Conservation (phyloP, 2,888 invertebrate genomes). For the Eubasilissa splendida region DNA sequence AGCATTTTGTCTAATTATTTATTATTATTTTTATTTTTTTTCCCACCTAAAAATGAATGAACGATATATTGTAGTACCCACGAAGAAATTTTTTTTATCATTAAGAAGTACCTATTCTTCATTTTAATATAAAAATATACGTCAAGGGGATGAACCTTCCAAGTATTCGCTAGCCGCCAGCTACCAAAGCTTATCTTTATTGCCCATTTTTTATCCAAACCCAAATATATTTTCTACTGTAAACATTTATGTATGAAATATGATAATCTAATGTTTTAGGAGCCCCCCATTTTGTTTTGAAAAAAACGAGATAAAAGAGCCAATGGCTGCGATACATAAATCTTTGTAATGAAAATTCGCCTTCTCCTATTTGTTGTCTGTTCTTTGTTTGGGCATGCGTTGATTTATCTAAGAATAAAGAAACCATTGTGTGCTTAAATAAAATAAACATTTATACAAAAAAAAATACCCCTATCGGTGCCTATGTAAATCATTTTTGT, state of each 20-base stretch:
- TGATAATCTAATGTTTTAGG: slow-evolving; percentile 51
- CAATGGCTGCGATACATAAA: slow-evolving; percentile 10
- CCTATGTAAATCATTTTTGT: too few relatives aligned
- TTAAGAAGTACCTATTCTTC: background rate
- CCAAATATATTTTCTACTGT: slow-evolving; percentile 34
- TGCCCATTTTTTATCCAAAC: slow-evolving; percentile 20
- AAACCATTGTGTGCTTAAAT: too few relatives aligned
- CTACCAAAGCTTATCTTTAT: slow-evolving; percentile 32
- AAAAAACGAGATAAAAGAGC: slow-evolving; percentile 24
- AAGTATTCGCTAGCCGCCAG: background rate
- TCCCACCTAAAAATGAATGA: too few relatives aligned
- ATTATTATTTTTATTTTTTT: too few relatives aligned
- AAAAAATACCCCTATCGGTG: too few relatives aligned
- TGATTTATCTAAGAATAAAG: slow-evolving; percentile 48
- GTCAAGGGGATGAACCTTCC: slow-evolving; percentile 13
- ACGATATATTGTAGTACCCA: too few relatives aligned
- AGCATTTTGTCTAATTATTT: too few relatives aligned
- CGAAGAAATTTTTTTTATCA: too few relatives aligned
- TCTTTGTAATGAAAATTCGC: slow-evolving; percentile 28
- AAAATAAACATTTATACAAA: too few relatives aligned
- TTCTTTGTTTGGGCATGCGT: slow-evolving; percentile 50
- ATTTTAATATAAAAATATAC: background rate
- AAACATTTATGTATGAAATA: slow-evolving; percentile 53
- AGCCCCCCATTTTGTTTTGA: slow-evolving; percentile 40
- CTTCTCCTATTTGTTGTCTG: slow-evolving; percentile 35